Conservation (phyloP, 1,140 invertebrate species). For the Diuraphis noxia region DNA sequence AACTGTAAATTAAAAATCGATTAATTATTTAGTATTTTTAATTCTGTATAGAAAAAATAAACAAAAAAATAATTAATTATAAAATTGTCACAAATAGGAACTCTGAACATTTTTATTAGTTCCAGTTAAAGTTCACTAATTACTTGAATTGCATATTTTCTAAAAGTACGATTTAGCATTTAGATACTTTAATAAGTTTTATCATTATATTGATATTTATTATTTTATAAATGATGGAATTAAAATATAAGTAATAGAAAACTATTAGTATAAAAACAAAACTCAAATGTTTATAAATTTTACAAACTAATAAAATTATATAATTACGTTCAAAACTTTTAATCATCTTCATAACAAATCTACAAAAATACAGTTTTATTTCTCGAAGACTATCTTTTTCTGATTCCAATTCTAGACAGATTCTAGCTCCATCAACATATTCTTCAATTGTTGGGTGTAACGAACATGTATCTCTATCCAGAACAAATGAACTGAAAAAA, state of each 20-base stretch:
- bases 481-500: constrained; percentile 71
- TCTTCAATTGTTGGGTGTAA: constrained; percentile 88
- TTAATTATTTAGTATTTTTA: neutral
- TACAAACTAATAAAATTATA: constrained; percentile 31
- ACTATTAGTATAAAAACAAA: neutral
- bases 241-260: neutral
- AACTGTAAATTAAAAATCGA: neutral
- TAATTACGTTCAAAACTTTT: constrained; percentile 85
- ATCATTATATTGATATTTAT: neutral
- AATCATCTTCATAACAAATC: constrained; percentile 91
- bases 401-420: constrained; percentile 87
- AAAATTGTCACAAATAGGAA: neutral
- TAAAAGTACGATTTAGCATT: neutral
- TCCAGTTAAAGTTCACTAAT: neutral
- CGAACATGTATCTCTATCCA: constrained; percentile 80
- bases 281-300: neutral
- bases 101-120: neutral
- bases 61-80: neutral
- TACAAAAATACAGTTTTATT: constrained; percentile 91
- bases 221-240: no score
- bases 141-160: neutral
- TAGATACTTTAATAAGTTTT: neutral
- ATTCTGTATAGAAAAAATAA: neutral
- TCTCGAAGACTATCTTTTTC: constrained; percentile 83
- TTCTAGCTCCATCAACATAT: constrained; percentile 90